Conservation (phyloP, 2,113 vertebrate genomes). For the Seriola aureovittata region DNA sequence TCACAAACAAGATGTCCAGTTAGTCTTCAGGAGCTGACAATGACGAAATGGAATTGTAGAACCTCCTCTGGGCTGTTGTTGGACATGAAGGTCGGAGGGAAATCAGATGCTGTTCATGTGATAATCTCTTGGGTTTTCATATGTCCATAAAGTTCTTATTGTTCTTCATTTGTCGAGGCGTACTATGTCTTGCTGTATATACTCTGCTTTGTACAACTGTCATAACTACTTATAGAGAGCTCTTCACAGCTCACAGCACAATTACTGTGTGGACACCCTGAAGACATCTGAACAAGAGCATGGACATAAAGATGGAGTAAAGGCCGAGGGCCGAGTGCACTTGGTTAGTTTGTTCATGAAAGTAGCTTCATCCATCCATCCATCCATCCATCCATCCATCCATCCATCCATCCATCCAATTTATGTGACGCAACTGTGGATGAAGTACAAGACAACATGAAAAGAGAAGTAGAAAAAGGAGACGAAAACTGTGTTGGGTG, state of each 20-base stretch:
- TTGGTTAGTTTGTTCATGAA: constrained; percentile 45
- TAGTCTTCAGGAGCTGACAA: constrained; percentile 6
- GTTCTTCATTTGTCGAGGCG: background rate
- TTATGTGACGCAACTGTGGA: constrained; percentile 3
- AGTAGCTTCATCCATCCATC: background rate
- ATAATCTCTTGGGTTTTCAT: constrained; percentile 23
- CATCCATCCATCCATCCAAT: background rate
- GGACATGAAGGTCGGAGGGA: background rate
- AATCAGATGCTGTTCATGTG: constrained; percentile 65
- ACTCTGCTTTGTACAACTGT: constrained; percentile 26
- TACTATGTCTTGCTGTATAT: constrained; percentile 3
- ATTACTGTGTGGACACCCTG: background rate
- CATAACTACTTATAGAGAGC: constrained; percentile 21
- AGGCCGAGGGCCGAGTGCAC: constrained; percentile 5
- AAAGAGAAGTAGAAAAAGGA: background rate
- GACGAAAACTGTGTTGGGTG: background rate
- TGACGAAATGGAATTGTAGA: constrained; percentile 5
- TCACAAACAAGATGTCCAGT: constrained; percentile 32
- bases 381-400: too few relatives aligned
- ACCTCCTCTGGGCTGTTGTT: background rate
- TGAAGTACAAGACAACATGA: constrained; percentile 3
- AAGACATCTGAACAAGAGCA: background rate
- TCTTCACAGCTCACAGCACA: constrained; percentile 16
- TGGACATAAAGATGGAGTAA: constrained; percentile 15
- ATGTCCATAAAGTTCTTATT: background rate